Evolutionary conservation across 2,113 vertebrate genomes (phyloP).

Genomic region (Empidonax alnorum): DNA sequence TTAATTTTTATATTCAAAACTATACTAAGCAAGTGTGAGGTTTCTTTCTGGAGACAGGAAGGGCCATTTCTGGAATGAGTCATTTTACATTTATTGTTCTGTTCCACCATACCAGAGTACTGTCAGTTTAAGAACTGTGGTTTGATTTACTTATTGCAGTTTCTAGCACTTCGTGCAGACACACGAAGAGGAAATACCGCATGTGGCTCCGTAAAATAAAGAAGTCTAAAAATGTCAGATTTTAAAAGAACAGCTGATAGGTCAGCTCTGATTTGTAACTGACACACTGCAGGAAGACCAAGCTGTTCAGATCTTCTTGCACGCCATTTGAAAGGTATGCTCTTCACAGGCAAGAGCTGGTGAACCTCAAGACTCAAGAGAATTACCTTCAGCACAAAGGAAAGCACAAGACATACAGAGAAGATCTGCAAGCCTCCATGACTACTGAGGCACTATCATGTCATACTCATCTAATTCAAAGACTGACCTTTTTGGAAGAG

Average conservation of each 20-base stretch:
- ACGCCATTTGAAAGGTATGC: neutral
- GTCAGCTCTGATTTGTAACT: neutral
- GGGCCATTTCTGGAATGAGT: neutral
- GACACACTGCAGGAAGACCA: neutral
- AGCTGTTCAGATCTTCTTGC: neutral
- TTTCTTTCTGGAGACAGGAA: neutral
- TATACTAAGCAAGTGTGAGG: neutral
- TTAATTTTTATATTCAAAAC: neutral
- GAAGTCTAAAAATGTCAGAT: neutral
- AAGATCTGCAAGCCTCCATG: neutral
- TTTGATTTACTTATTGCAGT: neutral
- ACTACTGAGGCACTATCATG: neutral
- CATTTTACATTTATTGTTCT: neutral
- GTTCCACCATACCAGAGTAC: neutral
- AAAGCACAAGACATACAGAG: neutral
- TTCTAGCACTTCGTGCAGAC: neutral
- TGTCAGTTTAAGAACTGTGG: neutral
- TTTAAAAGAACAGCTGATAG: neutral
- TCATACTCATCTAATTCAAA: neutral
- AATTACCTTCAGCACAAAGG: neutral
- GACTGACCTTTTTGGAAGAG: neutral
- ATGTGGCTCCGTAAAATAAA: neutral
- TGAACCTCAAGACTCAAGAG: neutral
- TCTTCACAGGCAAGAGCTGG: neutral
- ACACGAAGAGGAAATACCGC: neutral